A percentile compares a stretch with the other conserved stretches of the same genome.
Evolutionary conservation across 2,797 vertebrate genomes (phyloP).

Genomic region (Myotis findleyi): DNA sequence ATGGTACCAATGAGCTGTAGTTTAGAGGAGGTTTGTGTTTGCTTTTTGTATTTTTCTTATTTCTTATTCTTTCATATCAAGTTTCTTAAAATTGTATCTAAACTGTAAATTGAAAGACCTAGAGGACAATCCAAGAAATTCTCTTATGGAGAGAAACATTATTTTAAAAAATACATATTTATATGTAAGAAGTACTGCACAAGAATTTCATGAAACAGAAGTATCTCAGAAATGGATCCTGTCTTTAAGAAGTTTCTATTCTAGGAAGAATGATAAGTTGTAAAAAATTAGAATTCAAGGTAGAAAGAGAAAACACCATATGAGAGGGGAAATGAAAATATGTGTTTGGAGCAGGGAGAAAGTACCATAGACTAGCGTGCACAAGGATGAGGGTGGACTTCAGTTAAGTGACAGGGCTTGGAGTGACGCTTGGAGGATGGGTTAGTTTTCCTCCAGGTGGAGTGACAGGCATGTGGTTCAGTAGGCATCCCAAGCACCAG

Average conservation of each 20-base stretch:
- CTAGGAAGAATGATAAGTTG: not conserved
- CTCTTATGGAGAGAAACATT: not conserved
- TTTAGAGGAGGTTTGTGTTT: not conserved
- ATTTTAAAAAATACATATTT: not conserved
- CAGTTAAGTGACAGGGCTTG: not conserved
- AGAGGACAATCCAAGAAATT: not conserved
- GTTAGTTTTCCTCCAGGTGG: not conserved
- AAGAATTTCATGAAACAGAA: not conserved
- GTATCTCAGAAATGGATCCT: not conserved
- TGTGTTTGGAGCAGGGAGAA: not conserved
- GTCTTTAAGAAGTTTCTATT: not conserved
- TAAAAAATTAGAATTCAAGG: conserved; percentile 23
- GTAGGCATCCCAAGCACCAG: not conserved
- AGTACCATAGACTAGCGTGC: not conserved
- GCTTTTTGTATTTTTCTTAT: conserved; percentile 19
- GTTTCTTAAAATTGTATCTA: not conserved
- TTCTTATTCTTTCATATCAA: conserved; percentile 22
- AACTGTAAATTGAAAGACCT: not conserved
- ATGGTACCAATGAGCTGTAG: not conserved
- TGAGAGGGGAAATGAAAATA: conserved; percentile 20
- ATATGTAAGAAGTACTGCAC: not conserved
- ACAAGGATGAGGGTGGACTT: not conserved
- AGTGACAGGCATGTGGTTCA: not conserved
- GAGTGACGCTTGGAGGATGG: not conserved
- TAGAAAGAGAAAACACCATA: not conserved